Conservation (phyloP, 2,797 vertebrate genomes). For the Anas bernieri region DNA sequence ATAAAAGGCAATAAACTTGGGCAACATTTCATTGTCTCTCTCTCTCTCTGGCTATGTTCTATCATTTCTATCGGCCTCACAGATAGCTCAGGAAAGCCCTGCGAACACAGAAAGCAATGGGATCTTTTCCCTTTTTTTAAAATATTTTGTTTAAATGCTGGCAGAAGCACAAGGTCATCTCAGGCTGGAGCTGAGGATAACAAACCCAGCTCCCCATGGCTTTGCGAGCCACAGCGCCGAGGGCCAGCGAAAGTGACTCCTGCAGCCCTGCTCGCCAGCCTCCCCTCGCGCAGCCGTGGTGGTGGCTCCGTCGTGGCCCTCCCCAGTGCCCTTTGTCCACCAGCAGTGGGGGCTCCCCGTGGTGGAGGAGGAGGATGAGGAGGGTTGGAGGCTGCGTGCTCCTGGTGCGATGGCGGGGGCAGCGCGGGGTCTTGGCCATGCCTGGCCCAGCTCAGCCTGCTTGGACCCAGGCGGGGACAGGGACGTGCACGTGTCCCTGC, state of each 20-base stretch:
- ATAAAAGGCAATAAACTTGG: conserved; percentile 16
- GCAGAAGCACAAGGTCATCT: conserved; percentile 71
- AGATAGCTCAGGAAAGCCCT: conserved; percentile 51
- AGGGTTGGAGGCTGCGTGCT: too few relatives aligned
- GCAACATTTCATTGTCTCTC: conserved; percentile 57
- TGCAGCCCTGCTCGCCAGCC: neutral
- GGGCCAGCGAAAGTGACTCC: neutral
- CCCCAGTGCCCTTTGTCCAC: too few relatives aligned
- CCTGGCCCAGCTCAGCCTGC: neutral
- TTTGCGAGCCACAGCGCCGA: neutral
- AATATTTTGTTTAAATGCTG: conserved; percentile 72
- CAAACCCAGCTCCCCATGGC: conserved; percentile 33
- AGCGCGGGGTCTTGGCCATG: too few relatives aligned
- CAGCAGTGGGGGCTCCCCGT: too few relatives aligned
- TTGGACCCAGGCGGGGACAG: neutral
- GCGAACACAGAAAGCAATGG: neutral
- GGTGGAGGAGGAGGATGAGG: too few relatives aligned
- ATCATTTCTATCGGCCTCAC: conserved; percentile 2
- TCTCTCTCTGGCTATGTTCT: conserved; percentile 41
- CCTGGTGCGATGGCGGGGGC: too few relatives aligned
- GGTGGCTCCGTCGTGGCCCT: too few relatives aligned
- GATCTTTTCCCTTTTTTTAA: conserved; percentile 22
- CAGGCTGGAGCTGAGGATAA: conserved; percentile 68
- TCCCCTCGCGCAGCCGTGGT: neutral
- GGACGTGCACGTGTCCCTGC: accelerated